A percentile compares a stretch with the other conserved stretches of the same genome.
Evolutionary conservation across 2,113 vertebrate species (phyloP).

Genomic region (Microcebus lehilahytsara): DNA sequence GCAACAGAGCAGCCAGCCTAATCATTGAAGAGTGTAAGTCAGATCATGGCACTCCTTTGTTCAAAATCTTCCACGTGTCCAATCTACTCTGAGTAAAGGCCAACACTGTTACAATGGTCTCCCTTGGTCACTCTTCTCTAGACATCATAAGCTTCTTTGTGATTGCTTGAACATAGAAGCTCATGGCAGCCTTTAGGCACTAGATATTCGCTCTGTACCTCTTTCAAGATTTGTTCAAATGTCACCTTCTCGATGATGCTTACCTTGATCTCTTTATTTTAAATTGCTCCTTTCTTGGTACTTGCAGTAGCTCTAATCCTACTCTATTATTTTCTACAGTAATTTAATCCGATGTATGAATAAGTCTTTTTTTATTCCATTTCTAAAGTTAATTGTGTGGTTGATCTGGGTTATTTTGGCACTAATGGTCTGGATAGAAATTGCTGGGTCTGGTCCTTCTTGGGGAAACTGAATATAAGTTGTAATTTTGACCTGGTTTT

Average conservation of each 20-base stretch:
- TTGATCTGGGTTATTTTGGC: conserved; percentile 39
- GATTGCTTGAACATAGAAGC: background rate
- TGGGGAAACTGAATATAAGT: background rate
- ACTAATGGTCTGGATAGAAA: background rate
- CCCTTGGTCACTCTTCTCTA: background rate
- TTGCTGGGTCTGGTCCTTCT: background rate
- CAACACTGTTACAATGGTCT: background rate
- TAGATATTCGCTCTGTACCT: background rate
- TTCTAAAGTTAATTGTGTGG: background rate
- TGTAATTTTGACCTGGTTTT: background rate
- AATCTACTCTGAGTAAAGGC: background rate
- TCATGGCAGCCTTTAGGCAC: background rate
- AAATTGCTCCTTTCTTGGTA: conserved; percentile 29
- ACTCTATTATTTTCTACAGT: background rate
- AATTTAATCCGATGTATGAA: background rate
- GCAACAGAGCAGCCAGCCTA: background rate
- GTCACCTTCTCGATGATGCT: background rate
- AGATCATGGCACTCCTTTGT: background rate
- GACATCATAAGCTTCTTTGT: background rate
- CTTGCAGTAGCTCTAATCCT: background rate
- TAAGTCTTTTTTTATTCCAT: background rate
- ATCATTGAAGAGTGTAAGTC: background rate
- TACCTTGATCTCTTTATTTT: background rate
- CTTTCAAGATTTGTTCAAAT: background rate
- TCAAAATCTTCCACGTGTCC: background rate